phyloP scores from a whole-genome alignment of 2,888 invertebrate genomes.

The Pseudanteris insignis region DNA sequence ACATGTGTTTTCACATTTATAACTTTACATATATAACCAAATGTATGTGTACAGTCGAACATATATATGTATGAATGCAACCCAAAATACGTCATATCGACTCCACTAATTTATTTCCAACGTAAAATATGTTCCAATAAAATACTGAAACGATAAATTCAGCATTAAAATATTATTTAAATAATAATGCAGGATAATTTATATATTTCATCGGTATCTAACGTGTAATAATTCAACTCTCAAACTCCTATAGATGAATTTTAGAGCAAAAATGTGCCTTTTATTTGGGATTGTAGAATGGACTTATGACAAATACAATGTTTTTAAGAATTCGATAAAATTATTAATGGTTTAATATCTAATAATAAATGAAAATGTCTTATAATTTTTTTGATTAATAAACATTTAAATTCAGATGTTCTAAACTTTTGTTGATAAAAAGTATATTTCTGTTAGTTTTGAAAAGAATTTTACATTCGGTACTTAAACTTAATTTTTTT shows the following conservation, averaged over 20 bases:
- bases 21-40: background rate
- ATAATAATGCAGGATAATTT: conserved; percentile 33
- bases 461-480: too few relatives aligned
- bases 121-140: conserved; percentile 34
- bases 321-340: too few relatives aligned
- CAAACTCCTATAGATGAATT: conserved; percentile 3
- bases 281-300: background rate
- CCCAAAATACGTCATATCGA: conserved; percentile 33
- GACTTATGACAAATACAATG: background rate
- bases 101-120: conserved; percentile 31
- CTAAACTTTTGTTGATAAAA: too few relatives aligned
- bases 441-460: too few relatives aligned
- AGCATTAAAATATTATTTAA: conserved; percentile 35
- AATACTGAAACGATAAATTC: conserved; percentile 32
- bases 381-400: too few relatives aligned
- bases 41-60: background rate
- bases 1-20: background rate
- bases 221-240: conserved; percentile 17
- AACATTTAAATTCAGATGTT: too few relatives aligned
- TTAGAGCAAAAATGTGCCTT: background rate
- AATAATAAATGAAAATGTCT: too few relatives aligned
- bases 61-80: conserved; percentile 10
- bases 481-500: too few relatives aligned
- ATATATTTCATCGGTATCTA: conserved; percentile 31
- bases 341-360: too few relatives aligned